A percentile compares a stretch with the other conserved stretches of the same genome.
These are phyloP conservation scores for Drosophila rellima DNA, from an alignment of 2,888 invertebrate species.

Conservation along the genomic window DNA sequence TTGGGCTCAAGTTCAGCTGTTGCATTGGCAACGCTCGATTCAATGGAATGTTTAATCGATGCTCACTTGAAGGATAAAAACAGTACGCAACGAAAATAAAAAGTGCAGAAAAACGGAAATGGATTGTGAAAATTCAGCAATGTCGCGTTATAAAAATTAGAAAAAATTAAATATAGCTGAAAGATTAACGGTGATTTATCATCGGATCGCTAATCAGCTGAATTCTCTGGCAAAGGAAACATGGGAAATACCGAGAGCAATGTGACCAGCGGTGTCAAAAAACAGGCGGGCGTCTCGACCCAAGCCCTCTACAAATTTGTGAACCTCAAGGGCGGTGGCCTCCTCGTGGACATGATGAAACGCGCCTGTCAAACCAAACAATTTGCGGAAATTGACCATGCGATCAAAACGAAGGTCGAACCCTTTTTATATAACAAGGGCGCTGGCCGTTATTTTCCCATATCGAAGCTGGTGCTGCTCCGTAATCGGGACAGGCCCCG, in stretches of 20 bases:
- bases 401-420: conserved; percentile 95
- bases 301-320: conserved; percentile 95
- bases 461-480: conserved; percentile 94
- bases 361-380: conserved; percentile 95
- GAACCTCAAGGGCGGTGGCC: conserved; percentile 96
- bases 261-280: conserved; percentile 97
- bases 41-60: conserved; percentile 61
- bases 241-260: conserved; percentile 95
- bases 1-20: conserved; percentile 75
- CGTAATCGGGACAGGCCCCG: conserved; percentile 94
- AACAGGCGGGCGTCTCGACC: conserved; percentile 95
- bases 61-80: conserved; percentile 59
- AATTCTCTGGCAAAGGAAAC: conserved; percentile 13
- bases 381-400: conserved; percentile 96
- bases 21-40: conserved; percentile 71
- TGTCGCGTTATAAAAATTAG: conserved; percentile 64
- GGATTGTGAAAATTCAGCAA: conserved; percentile 33
- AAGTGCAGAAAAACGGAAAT: conserved; percentile 28
- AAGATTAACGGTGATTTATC: conserved; percentile 11
- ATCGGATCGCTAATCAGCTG: conserved; percentile 3
- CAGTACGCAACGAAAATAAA: conserved; percentile 11
- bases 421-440: conserved; percentile 98
- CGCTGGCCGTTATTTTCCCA: conserved; percentile 95
- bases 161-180: not conserved
- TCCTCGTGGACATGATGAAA: conserved; percentile 97